A percentile compares a stretch with the other conserved stretches of the same genome.
Evolutionary conservation across 2,113 vertebrate species (phyloP).

Genomic region (Tichodroma muraria): DNA sequence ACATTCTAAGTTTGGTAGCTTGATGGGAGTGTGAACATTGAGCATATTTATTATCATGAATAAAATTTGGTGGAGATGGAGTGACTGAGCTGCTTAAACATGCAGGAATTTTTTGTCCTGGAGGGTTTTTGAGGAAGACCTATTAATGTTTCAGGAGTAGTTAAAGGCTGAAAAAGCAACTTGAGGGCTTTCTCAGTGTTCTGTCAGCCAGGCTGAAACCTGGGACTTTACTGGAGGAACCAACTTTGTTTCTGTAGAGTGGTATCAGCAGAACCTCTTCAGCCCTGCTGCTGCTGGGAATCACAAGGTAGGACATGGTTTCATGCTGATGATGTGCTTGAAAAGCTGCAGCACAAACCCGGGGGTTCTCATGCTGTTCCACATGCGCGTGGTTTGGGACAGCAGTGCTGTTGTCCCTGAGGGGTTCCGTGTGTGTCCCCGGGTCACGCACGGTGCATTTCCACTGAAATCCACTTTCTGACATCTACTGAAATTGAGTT

Average conservation of each 20-base stretch:
- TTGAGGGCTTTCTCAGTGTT: not conserved
- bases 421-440: not conserved
- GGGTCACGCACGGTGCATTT: not conserved
- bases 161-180: not conserved
- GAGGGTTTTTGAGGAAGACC: not conserved
- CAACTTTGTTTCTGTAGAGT: not conserved
- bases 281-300: not conserved
- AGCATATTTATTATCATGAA: not conserved
- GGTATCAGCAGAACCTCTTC: not conserved
- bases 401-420: not conserved
- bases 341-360: not conserved
- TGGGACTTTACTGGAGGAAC: not conserved
- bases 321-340: accelerated
- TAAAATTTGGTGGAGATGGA: not conserved
- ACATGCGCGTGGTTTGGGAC: accelerated
- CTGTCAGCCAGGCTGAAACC: not conserved
- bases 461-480: not conserved
- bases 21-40: not conserved
- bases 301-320: accelerated
- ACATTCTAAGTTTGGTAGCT: not conserved
- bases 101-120: not conserved
- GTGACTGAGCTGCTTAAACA: not conserved
- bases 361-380: not conserved
- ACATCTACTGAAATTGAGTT: not conserved
- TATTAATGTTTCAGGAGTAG: not conserved